Conservation (phyloP, 2,888 invertebrate genomes). For the Ophion slaviceki region DNA sequence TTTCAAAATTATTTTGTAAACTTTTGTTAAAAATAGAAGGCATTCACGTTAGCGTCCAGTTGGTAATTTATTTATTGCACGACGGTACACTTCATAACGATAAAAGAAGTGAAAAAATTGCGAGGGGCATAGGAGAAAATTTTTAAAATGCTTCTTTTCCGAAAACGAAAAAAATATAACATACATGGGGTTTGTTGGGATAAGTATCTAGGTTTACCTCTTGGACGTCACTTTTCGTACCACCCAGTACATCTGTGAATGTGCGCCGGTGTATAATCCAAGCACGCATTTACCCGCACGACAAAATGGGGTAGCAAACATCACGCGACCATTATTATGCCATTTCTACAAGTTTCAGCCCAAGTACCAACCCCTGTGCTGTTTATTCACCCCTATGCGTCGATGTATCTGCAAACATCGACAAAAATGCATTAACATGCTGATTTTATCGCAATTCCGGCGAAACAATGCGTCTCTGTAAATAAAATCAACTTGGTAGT, state of each 20-base stretch:
- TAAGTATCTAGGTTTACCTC: no score
- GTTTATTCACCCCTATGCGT: slow-evolving; percentile 31
- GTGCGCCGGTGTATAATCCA: slow-evolving; percentile 3
- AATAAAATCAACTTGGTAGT: background rate
- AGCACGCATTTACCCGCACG: slow-evolving; percentile 16
- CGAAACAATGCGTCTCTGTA: slow-evolving; percentile 12
- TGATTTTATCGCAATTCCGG: slow-evolving; percentile 8
- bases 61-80: background rate
- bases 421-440: slow-evolving; percentile 31
- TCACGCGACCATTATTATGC: slow-evolving; percentile 57
- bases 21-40: no score
- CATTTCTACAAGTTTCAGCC: slow-evolving; percentile 52
- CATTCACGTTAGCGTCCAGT: no score
- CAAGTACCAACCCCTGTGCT: background rate
- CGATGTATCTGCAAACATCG: background rate
- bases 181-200: no score
- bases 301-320: slow-evolving; percentile 40
- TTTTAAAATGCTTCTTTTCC: background rate
- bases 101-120: background rate
- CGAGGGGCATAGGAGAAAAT: no score
- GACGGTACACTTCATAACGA: background rate
- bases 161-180: background rate
- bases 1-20: no score
- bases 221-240: background rate
- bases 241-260: background rate